Percentiles rank a stretch among this genome's conserved stretches.
These are phyloP conservation scores for Ostrea edulis DNA, from an alignment of 1,140 invertebrate species.

Conservation along the genomic window DNA sequence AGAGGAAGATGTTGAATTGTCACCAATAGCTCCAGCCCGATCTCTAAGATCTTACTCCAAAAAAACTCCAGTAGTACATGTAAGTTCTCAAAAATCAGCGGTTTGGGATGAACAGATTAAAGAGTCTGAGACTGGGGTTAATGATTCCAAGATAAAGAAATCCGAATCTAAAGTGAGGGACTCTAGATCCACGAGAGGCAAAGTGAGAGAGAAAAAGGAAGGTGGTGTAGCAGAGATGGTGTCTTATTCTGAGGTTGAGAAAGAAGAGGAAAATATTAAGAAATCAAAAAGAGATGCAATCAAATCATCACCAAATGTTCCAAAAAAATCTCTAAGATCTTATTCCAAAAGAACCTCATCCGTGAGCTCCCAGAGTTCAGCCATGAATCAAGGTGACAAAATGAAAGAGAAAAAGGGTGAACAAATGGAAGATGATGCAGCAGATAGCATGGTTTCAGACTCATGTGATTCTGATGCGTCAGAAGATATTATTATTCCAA, in stretches of 20 bases:
- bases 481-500: neutral
- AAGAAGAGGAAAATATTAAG: neutral
- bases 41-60: neutral
- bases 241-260: neutral
- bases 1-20: neutral
- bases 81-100: neutral
- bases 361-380: neutral
- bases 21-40: neutral
- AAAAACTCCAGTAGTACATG: neutral
- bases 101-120: neutral
- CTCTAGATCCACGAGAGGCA: neutral
- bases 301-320: neutral
- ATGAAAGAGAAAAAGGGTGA: neutral
- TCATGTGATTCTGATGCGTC: neutral
- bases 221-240: too few relatives aligned
- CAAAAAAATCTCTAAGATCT: neutral
- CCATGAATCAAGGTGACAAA: neutral
- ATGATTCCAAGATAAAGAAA: neutral
- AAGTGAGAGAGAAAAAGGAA: neutral
- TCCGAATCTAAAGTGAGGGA: neutral
- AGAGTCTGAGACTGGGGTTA: neutral
- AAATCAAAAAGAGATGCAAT: neutral
- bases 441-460: neutral
- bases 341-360: neutral
- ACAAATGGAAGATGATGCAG: neutral